Conservation (phyloP, 2,797 vertebrate species). For the Schizopygopsis malacanthus region DNA sequence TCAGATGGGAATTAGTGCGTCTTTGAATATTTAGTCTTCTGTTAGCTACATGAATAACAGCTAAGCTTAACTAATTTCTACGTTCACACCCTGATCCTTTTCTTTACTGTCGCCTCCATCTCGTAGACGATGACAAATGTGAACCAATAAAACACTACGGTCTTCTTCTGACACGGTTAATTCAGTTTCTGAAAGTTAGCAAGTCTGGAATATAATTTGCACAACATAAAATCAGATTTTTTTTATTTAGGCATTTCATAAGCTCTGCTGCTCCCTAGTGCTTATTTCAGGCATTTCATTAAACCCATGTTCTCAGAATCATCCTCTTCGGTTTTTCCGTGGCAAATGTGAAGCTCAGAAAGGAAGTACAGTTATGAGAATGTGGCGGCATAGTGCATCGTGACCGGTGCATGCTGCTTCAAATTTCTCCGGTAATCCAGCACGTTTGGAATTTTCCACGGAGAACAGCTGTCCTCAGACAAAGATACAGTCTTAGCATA, state of each 20-base stretch:
- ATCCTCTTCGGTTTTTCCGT: slow-evolving; percentile 35
- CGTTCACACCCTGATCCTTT: not conserved
- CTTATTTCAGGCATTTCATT: slow-evolving; percentile 49
- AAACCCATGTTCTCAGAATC: slow-evolving; percentile 17
- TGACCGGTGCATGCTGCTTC: not conserved
- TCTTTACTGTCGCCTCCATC: not conserved
- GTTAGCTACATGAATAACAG: not conserved
- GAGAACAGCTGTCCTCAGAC: slow-evolving; percentile 5
- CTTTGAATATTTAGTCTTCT: slow-evolving; percentile 1
- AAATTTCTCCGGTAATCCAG: slow-evolving; percentile 14
- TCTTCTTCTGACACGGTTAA: slow-evolving; percentile 4
- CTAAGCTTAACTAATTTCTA: slow-evolving; percentile 8
- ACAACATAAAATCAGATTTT: slow-evolving; percentile 21
- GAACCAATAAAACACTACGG: slow-evolving; percentile 36
- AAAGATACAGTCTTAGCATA: slow-evolving; percentile 4
- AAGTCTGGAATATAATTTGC: slow-evolving; percentile 55
- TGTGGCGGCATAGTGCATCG: not conserved
- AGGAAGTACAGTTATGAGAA: slow-evolving; percentile 5
- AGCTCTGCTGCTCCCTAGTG: slow-evolving; percentile 71
- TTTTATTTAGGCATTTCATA: slow-evolving; percentile 40
- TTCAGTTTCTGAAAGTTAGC: slow-evolving; percentile 47
- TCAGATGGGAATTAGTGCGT: slow-evolving; percentile 15
- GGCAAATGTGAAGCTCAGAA: not conserved
- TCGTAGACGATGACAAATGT: not conserved
- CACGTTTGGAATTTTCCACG: slow-evolving; percentile 19